Evolutionary conservation across 1,140 invertebrate genomes (phyloP).

Genomic region (Drosophila athabasca): DNA sequence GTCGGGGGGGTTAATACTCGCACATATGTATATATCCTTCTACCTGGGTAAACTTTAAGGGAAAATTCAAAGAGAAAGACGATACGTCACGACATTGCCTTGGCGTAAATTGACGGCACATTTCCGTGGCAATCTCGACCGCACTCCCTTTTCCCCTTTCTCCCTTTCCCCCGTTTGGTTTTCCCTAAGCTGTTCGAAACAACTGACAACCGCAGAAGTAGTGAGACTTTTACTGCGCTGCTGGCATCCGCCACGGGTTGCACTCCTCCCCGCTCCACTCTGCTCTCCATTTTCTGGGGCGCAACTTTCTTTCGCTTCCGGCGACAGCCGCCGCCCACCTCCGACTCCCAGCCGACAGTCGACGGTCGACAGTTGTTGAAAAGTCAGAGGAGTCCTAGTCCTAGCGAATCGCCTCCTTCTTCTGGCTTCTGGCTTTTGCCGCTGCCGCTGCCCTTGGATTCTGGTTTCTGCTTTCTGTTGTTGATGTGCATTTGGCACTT

Average conservation of each 20-base stretch:
- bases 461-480: constrained; percentile 52
- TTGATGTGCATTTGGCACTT: constrained; percentile 81
- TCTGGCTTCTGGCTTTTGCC: constrained; percentile 10
- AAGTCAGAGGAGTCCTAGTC: constrained; percentile 58
- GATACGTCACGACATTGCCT: constrained; percentile 10
- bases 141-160: neutral
- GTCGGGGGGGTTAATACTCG: too few species aligned
- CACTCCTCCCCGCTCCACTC: constrained; percentile 13
- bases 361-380: constrained; percentile 74
- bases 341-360: too few species aligned
- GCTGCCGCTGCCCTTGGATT: constrained; percentile 2
- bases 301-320: constrained; percentile 75
- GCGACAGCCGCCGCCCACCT: constrained; percentile 63
- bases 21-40: neutral
- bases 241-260: constrained; percentile 59
- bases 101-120: constrained; percentile 76
- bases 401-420: neutral
- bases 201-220: constrained; percentile 81
- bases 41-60: constrained; percentile 33
- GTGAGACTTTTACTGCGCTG: constrained; percentile 79
- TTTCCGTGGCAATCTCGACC: constrained; percentile 63
- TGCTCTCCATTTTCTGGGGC: constrained; percentile 16
- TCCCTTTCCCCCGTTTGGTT: neutral
- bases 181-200: constrained; percentile 73
- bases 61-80: constrained; percentile 50